Conservation (phyloP, 1,140 invertebrate genomes). For the Drosophila kikkawai region DNA sequence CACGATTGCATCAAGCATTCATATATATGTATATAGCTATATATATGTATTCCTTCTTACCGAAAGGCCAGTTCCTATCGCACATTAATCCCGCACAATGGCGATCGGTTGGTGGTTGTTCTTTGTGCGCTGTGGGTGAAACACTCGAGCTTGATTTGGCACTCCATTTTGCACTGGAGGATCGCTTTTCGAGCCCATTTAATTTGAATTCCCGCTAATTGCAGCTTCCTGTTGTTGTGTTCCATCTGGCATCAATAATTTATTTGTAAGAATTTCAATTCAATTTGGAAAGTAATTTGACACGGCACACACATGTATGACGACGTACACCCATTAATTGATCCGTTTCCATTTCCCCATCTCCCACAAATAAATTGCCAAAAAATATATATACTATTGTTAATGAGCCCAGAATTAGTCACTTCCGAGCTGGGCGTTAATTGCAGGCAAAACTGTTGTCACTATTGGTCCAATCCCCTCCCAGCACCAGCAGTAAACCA, state of each 20-base stretch:
- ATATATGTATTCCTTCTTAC: neutral
- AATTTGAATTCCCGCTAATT: slow-evolving; percentile 61
- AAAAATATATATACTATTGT: slow-evolving; percentile 22
- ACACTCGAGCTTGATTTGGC: slow-evolving; percentile 2
- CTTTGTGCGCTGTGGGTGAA: slow-evolving; percentile 15
- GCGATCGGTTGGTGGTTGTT: slow-evolving; percentile 4
- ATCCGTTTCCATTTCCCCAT: slow-evolving; percentile 63
- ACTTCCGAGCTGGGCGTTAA: slow-evolving; percentile 76
- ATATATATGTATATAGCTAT: neutral
- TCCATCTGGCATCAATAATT: slow-evolving; percentile 34
- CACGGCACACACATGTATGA: slow-evolving; percentile 41
- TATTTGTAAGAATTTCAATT: slow-evolving; percentile 59
- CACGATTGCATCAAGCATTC: slow-evolving; percentile 21
- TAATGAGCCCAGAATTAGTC: slow-evolving; percentile 63
- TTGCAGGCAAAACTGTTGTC: slow-evolving; percentile 75
- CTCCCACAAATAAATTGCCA: slow-evolving; percentile 9
- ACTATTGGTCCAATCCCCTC: slow-evolving; percentile 39
- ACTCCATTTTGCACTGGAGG: slow-evolving; percentile 11
- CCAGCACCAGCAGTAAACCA: too few species aligned
- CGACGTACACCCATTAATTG: slow-evolving; percentile 37
- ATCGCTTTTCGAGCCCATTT: slow-evolving; percentile 15
- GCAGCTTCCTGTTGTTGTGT: slow-evolving; percentile 62
- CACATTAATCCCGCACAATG: slow-evolving; percentile 14
- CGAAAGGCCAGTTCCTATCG: neutral
- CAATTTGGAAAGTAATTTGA: slow-evolving; percentile 77